These are phyloP conservation scores for Anastatus disparis DNA, from an alignment of 1,140 invertebrate genomes.

Conservation along the genomic window DNA sequence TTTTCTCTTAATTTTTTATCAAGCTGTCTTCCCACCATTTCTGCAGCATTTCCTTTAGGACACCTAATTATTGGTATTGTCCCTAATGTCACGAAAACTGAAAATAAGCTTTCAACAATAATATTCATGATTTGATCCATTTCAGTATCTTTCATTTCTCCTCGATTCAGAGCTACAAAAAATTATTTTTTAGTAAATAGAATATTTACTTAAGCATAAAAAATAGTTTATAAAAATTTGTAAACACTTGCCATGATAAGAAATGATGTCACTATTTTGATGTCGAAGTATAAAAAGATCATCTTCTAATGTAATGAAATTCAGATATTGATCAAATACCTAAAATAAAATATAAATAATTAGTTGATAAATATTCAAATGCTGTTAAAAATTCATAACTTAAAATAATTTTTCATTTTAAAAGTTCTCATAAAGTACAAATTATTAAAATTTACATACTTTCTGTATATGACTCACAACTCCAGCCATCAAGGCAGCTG, in stretches of 20 bases:
- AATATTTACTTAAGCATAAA: conserved; percentile 13
- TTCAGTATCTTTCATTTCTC: conserved; percentile 94
- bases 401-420: neutral
- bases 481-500: conserved; percentile 88
- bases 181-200: neutral
- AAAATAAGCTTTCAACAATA: conserved; percentile 96
- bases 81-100: conserved; percentile 95
- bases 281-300: conserved; percentile 95
- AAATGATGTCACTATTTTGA: conserved; percentile 89
- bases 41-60: conserved; percentile 95
- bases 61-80: conserved; percentile 96
- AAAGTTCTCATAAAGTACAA: neutral
- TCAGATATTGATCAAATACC: conserved; percentile 97
- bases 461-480: conserved; percentile 92
- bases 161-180: conserved; percentile 87
- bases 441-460: conserved; percentile 63
- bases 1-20: conserved; percentile 98
- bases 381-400: neutral
- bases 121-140: conserved; percentile 95
- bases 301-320: conserved; percentile 98
- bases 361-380: neutral
- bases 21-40: conserved; percentile 96
- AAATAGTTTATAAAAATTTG: conserved; percentile 15
- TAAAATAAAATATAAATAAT: conserved; percentile 52
- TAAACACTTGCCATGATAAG: conserved; percentile 84